Percentiles rank a stretch among this genome's conserved stretches.
Conservation (phyloP, 1,140 invertebrate genomes). For the Anagrus nilaparvatae region DNA sequence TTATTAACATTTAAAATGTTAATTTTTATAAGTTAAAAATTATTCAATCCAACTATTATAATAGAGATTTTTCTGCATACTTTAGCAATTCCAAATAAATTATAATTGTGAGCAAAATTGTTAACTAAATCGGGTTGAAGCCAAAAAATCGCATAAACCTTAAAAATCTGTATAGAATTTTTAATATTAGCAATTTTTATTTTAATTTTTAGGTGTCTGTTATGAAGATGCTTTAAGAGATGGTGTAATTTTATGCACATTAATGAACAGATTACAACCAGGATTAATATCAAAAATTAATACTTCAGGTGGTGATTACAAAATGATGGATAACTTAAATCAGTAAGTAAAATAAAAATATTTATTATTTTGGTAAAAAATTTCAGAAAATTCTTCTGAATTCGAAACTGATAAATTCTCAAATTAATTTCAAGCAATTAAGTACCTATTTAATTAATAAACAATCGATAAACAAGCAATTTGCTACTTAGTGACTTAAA, state of each 20-base stretch:
- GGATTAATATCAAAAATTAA: slow-evolving; percentile 82
- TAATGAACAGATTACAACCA: slow-evolving; percentile 80
- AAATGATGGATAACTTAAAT: slow-evolving; percentile 89
- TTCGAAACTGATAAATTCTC: too few relatives aligned
- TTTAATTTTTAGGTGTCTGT: slow-evolving; percentile 34
- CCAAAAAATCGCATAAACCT: too few relatives aligned
- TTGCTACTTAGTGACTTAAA: background rate
- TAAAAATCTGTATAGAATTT: too few relatives aligned
- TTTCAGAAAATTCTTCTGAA: background rate
- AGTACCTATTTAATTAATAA: too few relatives aligned
- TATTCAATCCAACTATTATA: too few relatives aligned
- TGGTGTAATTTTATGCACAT: slow-evolving; percentile 67
- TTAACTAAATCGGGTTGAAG: too few relatives aligned
- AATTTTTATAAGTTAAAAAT: too few relatives aligned
- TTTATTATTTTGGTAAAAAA: background rate
- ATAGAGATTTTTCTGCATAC: too few relatives aligned
- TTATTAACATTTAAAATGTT: too few relatives aligned
- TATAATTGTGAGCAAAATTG: too few relatives aligned
- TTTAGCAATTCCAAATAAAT: too few relatives aligned
- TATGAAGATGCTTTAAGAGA: slow-evolving; percentile 76
- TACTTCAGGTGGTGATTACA: slow-evolving; percentile 77
- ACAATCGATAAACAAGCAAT: background rate
- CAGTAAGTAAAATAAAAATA: slow-evolving; percentile 59
- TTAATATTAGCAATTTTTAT: slow-evolving; percentile 9
- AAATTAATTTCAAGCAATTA: background rate